Base-by-base conservation (phyloP, 2,113 vertebrate genomes). In the Indri indri region DNA sequence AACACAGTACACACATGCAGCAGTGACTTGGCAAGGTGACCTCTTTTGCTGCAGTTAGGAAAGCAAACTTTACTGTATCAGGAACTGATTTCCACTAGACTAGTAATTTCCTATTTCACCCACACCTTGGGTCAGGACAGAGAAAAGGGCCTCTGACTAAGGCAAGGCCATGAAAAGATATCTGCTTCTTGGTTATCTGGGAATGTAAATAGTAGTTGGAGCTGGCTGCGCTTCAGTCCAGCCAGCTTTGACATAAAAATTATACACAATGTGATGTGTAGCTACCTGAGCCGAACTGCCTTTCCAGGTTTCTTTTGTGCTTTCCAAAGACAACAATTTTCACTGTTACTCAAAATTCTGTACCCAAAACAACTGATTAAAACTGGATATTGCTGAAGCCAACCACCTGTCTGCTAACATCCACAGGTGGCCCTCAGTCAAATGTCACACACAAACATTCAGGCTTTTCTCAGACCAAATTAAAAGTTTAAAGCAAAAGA, bases 1-100 rank as follows among this genome's bases (percentile, higher is more conserved):
- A 97, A 98, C 97, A 98, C 97, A 98, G 98, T 98, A 98, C 96
- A 90, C 96, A 45, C 96, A 96, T 77, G 97, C 98, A 98, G 98
- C 98, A 91, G 66, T 97, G 98, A 98, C 98, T 97, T 98, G 83
- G 93, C 25, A 68, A 84, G 42, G 0, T 52, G 87, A 66, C 59
- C 97, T 94, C 96, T 98, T 85, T 97, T 87, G 96, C 98, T 98
- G 97, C 97, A 97, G 97, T 96, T 97, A 97, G 66, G 95, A 95
- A 98, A 95, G 97, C 97, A 81, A 95, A 94, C 82, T 90, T 90
- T 27, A 97, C 94, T 95, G 52, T 65, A 90, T 88, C 71, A 94
- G 96, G 20, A 89, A 81, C n/a, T 92, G 13, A 81, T 61, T 96
- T 94, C 95, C 91, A 84, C 94, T 83, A 87, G 85, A 85, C 32